These are phyloP conservation scores for Hylia prasina DNA, from an alignment of 2,113 vertebrate genomes.

Conservation along the genomic window DNA sequence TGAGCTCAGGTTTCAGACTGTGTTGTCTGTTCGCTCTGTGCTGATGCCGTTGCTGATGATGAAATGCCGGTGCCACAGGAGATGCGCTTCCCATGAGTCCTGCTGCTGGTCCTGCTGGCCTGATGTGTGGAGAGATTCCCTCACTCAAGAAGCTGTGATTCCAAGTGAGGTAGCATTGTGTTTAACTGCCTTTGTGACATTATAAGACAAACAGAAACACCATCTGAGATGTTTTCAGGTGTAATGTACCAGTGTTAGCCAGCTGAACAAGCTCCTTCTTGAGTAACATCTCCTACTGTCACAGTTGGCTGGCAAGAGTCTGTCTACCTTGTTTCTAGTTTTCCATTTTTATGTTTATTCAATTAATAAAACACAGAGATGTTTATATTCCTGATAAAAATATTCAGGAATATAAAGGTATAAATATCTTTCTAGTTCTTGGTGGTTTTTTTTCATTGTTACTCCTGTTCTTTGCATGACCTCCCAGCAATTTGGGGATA, in stretches of 20 bases:
- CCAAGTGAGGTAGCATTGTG: rapidly evolving
- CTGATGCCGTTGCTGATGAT: neutral
- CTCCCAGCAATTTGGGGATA: neutral
- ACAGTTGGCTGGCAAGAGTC: neutral
- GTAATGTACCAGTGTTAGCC: neutral
- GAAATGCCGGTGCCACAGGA: rapidly evolving
- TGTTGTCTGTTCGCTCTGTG: rapidly evolving
- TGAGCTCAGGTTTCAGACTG: neutral
- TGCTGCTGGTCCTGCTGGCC: neutral
- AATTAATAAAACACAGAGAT: neutral
- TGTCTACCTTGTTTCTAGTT: neutral
- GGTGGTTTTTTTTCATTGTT: neutral
- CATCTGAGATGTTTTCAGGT: neutral
- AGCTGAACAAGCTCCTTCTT: neutral
- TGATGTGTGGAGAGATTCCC: neutral
- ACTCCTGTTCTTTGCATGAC: neutral
- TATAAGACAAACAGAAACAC: neutral
- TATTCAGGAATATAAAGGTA: neutral
- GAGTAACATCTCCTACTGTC: rapidly evolving
- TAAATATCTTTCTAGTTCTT: neutral
- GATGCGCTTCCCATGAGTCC: rapidly evolving
- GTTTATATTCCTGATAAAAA: neutral
- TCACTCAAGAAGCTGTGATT: neutral
- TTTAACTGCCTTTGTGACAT: neutral
- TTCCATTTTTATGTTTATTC: neutral